Base-by-base conservation (phyloP, 2,888 invertebrate species). In the Thymelicus acteon region DNA sequence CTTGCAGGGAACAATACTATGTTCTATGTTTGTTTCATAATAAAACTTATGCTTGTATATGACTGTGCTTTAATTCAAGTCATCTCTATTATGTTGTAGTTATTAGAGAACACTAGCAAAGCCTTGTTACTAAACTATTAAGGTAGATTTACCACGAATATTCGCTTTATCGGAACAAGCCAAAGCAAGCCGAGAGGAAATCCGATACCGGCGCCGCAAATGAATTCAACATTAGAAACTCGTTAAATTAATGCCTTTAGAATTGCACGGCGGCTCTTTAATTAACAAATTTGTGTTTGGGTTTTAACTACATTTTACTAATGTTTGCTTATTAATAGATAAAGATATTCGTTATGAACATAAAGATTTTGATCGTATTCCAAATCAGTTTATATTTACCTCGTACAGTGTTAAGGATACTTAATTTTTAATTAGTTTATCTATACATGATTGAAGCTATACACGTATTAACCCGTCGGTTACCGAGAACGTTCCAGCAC, bases 221-320 rank as follows among this genome's bases (percentile, higher is more conserved):
- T 77, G 91, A 90, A 91, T 91, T 88, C 86, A 84, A 89, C 87
- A 91, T 91, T 90, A 92, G 87, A 89, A 89, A 85, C 89, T 89
- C 89, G 89, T 92, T 91, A 88, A 76, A 75, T 73, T 76, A 77
- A 79, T 75, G 73, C 72, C 72, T 71, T 57, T 73, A 73, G 70
- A 75, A 76, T 75, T 74, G 60, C 68, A 39, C 12, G 39, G 4
- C 15, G 40, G 54, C 40, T 39, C 54, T 54, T 39, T 10, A 49
- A 37, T 63, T 63, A 49, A 49, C 49, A 10, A 61, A 49, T 48
- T 63, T 37, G 0, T 3, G n/a, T 63, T 37, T 10, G 7, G n/a
- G 31, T 49, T 49, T 12, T 37, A 24, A 54, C 24, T 24, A 24
- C n/a, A 12, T 12, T 54, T 3, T 54, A n/a, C 24, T 24, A 24